Conservation (phyloP, 30 jellyfish, hydroid and myxozoan genomes). For the Phacellophora camtschatica region DNA sequence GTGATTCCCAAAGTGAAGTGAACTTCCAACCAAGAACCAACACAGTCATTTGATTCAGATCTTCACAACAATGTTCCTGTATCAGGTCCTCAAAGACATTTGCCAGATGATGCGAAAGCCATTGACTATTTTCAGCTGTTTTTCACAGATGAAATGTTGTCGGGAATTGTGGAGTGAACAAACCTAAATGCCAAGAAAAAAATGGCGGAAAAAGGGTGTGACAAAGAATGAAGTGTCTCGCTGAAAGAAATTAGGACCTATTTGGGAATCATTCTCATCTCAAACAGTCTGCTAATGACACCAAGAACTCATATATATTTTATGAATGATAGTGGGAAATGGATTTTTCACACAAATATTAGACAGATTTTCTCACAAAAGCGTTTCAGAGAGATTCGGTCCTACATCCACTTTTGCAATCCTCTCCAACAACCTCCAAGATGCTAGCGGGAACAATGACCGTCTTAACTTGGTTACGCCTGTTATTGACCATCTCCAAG, state of each 20-base stretch:
- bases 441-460: constrained; percentile 20
- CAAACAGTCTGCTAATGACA: not conserved
- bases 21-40: not conserved
- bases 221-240: constrained; percentile 25
- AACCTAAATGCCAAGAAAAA: not conserved
- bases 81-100: not conserved
- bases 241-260: constrained; percentile 20
- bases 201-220: not conserved
- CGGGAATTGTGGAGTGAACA: constrained; percentile 10
- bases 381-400: constrained; percentile 50
- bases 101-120: not conserved
- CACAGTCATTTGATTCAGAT: not conserved
- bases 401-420: constrained; percentile 30
- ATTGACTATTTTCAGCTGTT: not conserved
- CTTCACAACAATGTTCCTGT: not conserved
- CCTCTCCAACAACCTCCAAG: constrained; percentile 17
- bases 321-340: not conserved
- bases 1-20: no score
- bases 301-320: constrained; percentile 15
- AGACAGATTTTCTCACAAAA: constrained; percentile 3
- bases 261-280: constrained; percentile 33
- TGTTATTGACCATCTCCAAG: constrained; percentile 60
- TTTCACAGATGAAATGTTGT: not conserved
- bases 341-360: constrained; percentile 10
- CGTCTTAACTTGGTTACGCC: constrained; percentile 56